Evolutionary conservation across 2,888 invertebrate species (phyloP), one percentile per base, ranked within the genome.

Genomic region (Drosophila colorata): DNA sequence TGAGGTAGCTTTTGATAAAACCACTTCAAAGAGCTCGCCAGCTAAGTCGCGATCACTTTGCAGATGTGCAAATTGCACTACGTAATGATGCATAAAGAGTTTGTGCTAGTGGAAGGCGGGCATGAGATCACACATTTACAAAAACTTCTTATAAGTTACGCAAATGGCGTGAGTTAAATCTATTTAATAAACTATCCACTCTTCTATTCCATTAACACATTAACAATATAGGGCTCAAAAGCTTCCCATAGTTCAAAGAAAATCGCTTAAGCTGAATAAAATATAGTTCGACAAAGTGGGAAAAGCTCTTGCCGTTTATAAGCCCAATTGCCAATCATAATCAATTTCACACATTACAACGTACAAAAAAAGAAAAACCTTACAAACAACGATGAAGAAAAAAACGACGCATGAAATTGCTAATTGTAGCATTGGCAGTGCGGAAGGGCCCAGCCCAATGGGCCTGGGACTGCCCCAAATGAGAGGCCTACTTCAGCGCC

Each of bases 301-400:
- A 82, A 81, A 80, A 73, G 14, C 49, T 65, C 23, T 69, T n/a
- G 55, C 60, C 69, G 69, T 74, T 69, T 86, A 67, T 70, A 84
- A 61, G 71, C 61, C 71, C 78, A 68, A 84, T 79, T 79, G 79
- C 72, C 80, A 76, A 74, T 61, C 71, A 84, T 84, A 84, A 87
- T 87, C 82, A 87, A 85, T 85, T 85, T 85, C 82, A 87, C 87
- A 85, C 82, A 81, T 76, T 73, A 76, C 76, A 80, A 73, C 70
- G 43, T n/a, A n/a, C n/a, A n/a, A n/a, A n/a, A n/a, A n/a, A n/a
- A n/a, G 55, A 59, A 60, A 58, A 66, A 71, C 38, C 16, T 46
- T 35, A 57, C 51, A 46, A 44, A 46, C 49, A 63, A 41, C 28
- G 61, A 63, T n/a, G n/a, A 60, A 49, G 63, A 61, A 61, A 63